These are phyloP conservation scores for Keiferia lycopersicella DNA, from an alignment of 2,888 invertebrate genomes.

Conservation along the genomic window DNA sequence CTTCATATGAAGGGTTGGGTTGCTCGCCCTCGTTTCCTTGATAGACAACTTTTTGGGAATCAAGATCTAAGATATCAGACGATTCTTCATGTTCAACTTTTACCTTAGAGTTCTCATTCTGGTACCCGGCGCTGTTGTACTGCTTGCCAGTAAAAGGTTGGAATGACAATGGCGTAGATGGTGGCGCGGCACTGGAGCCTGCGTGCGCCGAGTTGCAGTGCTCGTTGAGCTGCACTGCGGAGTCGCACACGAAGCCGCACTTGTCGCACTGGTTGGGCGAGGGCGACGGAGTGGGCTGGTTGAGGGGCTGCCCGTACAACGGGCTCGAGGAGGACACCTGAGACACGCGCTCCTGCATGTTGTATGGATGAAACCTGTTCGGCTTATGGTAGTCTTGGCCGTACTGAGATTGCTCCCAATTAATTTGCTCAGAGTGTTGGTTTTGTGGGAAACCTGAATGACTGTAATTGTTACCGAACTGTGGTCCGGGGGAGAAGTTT, in stretches of 20 bases:
- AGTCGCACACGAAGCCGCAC: slow-evolving; percentile 90
- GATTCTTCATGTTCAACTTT: slow-evolving; percentile 87
- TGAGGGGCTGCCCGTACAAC: slow-evolving; percentile 80
- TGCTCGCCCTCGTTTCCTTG: slow-evolving; percentile 82
- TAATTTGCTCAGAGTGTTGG: slow-evolving; percentile 73
- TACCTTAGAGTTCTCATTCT: slow-evolving; percentile 72
- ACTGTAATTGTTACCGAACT: slow-evolving; percentile 74
- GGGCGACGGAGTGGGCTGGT: slow-evolving; percentile 86
- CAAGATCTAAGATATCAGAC: slow-evolving; percentile 91
- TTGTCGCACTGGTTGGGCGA: slow-evolving; percentile 91
- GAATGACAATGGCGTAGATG: slow-evolving; percentile 73
- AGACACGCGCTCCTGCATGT: slow-evolving; percentile 77
- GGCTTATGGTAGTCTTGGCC: slow-evolving; percentile 72
- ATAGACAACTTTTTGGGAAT: slow-evolving; percentile 94
- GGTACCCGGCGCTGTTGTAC: slow-evolving; percentile 69
- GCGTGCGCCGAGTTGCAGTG: slow-evolving; percentile 87
- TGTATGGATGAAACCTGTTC: slow-evolving; percentile 77
- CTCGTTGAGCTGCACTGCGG: slow-evolving; percentile 87
- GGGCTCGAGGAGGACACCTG: slow-evolving; percentile 80
- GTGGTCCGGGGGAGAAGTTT: slow-evolving; percentile 80
- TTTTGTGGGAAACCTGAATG: slow-evolving; percentile 77
- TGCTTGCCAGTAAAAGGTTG: slow-evolving; percentile 78
- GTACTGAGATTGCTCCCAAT: slow-evolving; percentile 75
- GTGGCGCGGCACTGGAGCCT: slow-evolving; percentile 61
- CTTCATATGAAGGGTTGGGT: slow-evolving; percentile 65